Evolutionary conservation across 1,140 invertebrate species (phyloP), one percentile per base, ranked within the genome.

Genomic region (Tachypleus tridentatus): DNA sequence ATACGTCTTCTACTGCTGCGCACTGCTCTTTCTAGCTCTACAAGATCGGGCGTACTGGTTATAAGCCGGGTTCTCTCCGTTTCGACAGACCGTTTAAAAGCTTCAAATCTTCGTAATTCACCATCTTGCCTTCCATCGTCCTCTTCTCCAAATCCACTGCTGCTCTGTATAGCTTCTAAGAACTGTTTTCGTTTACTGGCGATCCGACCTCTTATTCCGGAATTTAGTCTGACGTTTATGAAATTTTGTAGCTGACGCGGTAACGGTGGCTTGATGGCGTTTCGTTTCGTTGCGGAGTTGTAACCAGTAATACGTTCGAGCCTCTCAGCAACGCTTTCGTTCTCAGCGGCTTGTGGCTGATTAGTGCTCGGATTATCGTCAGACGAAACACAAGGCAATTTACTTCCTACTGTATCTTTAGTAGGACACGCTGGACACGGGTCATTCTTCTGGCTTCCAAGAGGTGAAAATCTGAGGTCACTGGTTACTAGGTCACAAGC

Each of bases 1-100:
- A 29, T 29, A 10, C 11, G 10, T n/a, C 29, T 29, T 29, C 68
- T 64, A 9, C 60, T 51, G 10, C 62, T 61, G 9, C 68, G 68
- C 57, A 69, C 65, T 29, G 68, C 61, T 57, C 60, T 64, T 49
- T 66, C 64, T 10, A 62, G 8, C 62, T 60, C 64, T 62, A 56
- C 68, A 59, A 49, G 62, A 54, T 67, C 64, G n/a, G 68, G 68
- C 48, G 66, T 62, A 52, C 68, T 69, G 57, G 62, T 54, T 54
- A 63, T 64, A 5, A 69, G 60, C 3, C 63, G 62, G 10, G 29
- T 64, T n/a, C 68, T 52, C 50, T 67, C 65, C 56, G 57, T 57
- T 11, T 62, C 11, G 7, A 64, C 60, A 7, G 61, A 63, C 9
- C 47, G 3, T 64, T 52, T 51, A 69, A 69, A 47, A 49, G 60